phyloP scores from a whole-genome alignment of 2,113 vertebrate species.

The Podilymbus podiceps region DNA sequence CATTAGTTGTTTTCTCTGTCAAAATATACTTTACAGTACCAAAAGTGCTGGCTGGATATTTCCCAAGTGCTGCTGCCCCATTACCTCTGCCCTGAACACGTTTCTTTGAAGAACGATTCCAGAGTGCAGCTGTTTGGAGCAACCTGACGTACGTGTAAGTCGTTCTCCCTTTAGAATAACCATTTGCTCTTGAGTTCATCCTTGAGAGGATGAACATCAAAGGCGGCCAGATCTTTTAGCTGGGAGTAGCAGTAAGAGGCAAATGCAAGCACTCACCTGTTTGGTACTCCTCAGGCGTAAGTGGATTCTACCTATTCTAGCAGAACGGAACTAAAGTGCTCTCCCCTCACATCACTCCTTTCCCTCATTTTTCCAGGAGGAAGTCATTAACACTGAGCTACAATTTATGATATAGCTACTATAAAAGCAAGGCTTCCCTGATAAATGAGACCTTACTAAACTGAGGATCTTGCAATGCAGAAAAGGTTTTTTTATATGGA shows the following conservation, averaged over 20 bases:
- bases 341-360: not conserved
- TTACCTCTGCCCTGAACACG: not conserved
- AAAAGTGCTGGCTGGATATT: not conserved
- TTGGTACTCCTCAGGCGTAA: not conserved
- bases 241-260: not conserved
- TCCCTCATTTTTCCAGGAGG: not conserved
- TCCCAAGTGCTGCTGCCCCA: not conserved
- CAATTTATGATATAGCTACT: not conserved
- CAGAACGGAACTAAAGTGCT: not conserved
- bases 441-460: not conserved
- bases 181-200: not conserved
- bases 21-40: not conserved
- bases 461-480: not conserved
- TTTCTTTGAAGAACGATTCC: not conserved
- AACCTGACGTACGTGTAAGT: not conserved
- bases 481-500: rapidly evolving
- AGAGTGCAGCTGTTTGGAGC: not conserved
- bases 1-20: not conserved
- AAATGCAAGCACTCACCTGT: not conserved
- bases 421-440: not conserved
- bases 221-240: not conserved
- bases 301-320: not conserved
- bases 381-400: not conserved
- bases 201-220: not conserved
- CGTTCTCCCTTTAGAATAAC: not conserved